These are phyloP conservation scores for Meteorus sp. DNA, from an alignment of 1,140 invertebrate genomes.

Conservation along the genomic window DNA sequence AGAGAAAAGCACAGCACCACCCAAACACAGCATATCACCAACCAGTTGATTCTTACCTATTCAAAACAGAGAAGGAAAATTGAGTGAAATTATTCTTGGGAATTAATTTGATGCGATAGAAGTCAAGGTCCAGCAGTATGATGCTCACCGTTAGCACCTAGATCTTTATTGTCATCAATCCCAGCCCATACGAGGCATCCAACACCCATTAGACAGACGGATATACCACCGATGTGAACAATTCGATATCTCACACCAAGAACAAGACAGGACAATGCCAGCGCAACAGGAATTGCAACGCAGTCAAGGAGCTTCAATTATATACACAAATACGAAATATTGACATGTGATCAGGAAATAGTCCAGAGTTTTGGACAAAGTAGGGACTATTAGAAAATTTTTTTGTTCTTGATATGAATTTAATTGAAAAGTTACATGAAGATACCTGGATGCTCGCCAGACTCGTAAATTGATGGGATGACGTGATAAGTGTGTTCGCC, in stretches of 20 bases:
- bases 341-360: too few species aligned
- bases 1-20: slow-evolving; percentile 80
- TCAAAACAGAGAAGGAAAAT: too few species aligned
- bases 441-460: slow-evolving; percentile 68
- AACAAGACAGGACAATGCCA: slow-evolving; percentile 73
- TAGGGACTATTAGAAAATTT: slow-evolving; percentile 35
- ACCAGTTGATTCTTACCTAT: slow-evolving; percentile 76
- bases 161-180: slow-evolving; percentile 65
- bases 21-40: slow-evolving; percentile 82
- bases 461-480: slow-evolving; percentile 72
- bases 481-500: slow-evolving; percentile 75
- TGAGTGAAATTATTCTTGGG: slow-evolving; percentile 5
- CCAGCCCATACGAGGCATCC: slow-evolving; percentile 84
- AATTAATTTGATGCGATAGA: background rate
- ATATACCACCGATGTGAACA: slow-evolving; percentile 80
- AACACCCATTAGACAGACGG: slow-evolving; percentile 79
- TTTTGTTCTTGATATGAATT: slow-evolving; percentile 2
- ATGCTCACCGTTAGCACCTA: slow-evolving; percentile 62
- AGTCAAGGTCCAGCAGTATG: background rate
- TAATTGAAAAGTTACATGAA: slow-evolving; percentile 15
- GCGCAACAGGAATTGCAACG: slow-evolving; percentile 81
- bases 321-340: slow-evolving; percentile 7
- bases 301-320: slow-evolving; percentile 75
- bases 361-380: too few species aligned
- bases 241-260: slow-evolving; percentile 71